Conservation (phyloP, 2,888 invertebrate species). For the Polyommatus iphigenia region DNA sequence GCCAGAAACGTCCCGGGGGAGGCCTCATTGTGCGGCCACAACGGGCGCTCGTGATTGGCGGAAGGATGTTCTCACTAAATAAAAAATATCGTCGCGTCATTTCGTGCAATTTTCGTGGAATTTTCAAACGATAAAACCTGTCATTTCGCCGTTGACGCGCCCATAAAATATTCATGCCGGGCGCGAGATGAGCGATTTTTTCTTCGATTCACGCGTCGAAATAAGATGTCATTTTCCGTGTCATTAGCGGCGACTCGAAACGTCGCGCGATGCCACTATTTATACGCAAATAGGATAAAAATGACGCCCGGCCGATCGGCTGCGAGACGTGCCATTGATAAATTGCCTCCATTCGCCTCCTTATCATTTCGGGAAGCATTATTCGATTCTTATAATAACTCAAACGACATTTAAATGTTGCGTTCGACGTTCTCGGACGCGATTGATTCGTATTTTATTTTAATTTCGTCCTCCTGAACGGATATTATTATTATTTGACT, state of each 20-base stretch:
- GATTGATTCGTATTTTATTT: constrained; percentile 40
- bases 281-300: constrained; percentile 80
- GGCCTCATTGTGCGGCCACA: constrained; percentile 71
- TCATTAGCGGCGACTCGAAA: constrained; percentile 78
- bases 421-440: constrained; percentile 4
- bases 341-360: constrained; percentile 73
- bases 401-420: constrained; percentile 45
- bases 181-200: constrained; percentile 79
- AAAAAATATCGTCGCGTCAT: constrained; percentile 80
- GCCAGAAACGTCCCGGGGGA: constrained; percentile 68
- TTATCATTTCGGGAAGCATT: constrained; percentile 51
- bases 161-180: constrained; percentile 80
- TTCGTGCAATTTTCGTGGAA: constrained; percentile 78
- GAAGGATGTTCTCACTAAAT: constrained; percentile 80
- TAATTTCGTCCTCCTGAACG: not conserved
- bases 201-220: constrained; percentile 79
- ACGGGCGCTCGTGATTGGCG: constrained; percentile 78
- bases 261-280: constrained; percentile 74
- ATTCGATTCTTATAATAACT: constrained; percentile 47
- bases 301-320: constrained; percentile 76
- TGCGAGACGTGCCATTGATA: constrained; percentile 78
- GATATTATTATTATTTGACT: not conserved
- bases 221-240: constrained; percentile 82
- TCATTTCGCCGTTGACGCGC: constrained; percentile 80
- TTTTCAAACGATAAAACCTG: constrained; percentile 81